Base-by-base conservation (phyloP, 2,797 vertebrate genomes). In the Ataeniobius toweri region DNA sequence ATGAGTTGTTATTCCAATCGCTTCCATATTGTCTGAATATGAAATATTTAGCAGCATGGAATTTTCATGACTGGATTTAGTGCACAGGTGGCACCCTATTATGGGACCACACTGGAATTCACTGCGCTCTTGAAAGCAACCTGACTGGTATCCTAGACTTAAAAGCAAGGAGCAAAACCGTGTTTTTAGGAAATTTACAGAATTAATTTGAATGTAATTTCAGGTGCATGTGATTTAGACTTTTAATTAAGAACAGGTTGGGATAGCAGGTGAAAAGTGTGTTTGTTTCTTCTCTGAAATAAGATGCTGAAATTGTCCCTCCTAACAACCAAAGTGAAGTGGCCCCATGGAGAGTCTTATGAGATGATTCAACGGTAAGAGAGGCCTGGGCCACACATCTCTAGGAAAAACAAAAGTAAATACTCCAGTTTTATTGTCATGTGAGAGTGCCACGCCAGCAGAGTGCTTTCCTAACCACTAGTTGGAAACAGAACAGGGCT, bases 401-500 rank as follows among this genome's bases (percentile, higher is more conserved):
- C 78, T 78, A 90, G 80, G 89, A 92, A 90, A 93, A 93, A 91
- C 90, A 88, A 93, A 91, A 91, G 91, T 94, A 91, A 94, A 94
- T 88, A 89, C 87, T 92, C 89, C 71, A 87, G 68, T 93, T 94
- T 94, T 94, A 94, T 94, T 94, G 91, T 91, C 83, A 80, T 90
- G 83, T 77, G 88, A 85, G 85, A 7, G 74, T 13, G 74, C 87
- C 75, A 81, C 63, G 86, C 91, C 90, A 90, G 85, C 86, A 71
- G 63, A 75, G 82, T 44, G 80, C 86, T 89, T 91, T 89, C 86
- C 80, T 88, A 89, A 88, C 80, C 81, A 77, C 76, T 78, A 80
- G 89, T 80, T 93, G 91, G 88, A 94, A 93, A 86, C 89, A 91
- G 92, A 86, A 82, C 76, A 81, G 75, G 81, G 78, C 81, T 79